Evolutionary conservation across 2,113 vertebrate genomes (phyloP), one percentile per base, ranked within the genome.

Genomic region (Callopanchax toddi): DNA sequence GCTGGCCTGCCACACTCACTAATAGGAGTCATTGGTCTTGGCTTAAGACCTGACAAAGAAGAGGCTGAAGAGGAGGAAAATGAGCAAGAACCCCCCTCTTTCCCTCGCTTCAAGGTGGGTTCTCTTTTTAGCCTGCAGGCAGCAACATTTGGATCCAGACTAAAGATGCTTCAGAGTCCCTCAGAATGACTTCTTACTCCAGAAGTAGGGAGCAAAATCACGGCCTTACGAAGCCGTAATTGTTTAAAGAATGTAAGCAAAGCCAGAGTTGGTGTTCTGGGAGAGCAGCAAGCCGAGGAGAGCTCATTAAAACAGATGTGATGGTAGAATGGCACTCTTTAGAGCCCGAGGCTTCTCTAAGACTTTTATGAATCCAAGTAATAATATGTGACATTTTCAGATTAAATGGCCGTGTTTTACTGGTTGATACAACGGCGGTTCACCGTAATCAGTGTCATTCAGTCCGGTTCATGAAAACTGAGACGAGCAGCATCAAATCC

Each of bases 11-110:
- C 95, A 93, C 92, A 94, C 94, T 92, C 93, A 92, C 96, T 97
- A 98, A 98, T 97, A 96, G 95, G 93, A 96, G 94, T 93, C 93
- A 96, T 96, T 97, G 96, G 96, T 96, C 94, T 96, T 95, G 93
- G 92, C 94, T 96, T 96, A 95, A 96, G 96, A 95, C 96, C 96
- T 94, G 93, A 94, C 93, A 77, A 54, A 78, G 65, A 54, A 61
- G 76, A 66, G 72, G 59, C 65, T 57, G 63, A 77, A 77, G 64
- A 68, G 37, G 37, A 67, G 53, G 60, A 73, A 81, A 87, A 87
- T 80, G 60, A 83, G 71, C 60, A 55, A 67, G 53, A 39, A 6
- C 65, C 75, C 53, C 56, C 67, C 54, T 45, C 71, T 56, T 50
- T 57, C 67, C 54, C 53, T 73, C 60, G 51, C 59, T 76, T 74